A percentile compares a stretch with the other conserved stretches of the same genome.
Evolutionary conservation across 2,113 vertebrate species (phyloP).

Genomic region (Saccopteryx bilineata): DNA sequence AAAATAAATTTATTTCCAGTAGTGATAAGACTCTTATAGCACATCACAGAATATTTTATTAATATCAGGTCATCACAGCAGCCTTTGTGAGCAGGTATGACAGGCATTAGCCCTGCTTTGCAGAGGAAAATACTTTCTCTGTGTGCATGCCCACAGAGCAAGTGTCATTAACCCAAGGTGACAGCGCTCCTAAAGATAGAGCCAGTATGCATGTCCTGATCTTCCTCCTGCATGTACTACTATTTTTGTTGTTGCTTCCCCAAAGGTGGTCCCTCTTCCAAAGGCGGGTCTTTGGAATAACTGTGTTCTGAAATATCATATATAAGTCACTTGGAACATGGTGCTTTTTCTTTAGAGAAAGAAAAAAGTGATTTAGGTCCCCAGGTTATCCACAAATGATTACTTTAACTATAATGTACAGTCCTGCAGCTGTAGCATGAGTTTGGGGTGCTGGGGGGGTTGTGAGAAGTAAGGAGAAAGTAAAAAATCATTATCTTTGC

Average conservation of each 20-base stretch:
- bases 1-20: background rate
- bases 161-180: too few species aligned
- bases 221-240: background rate
- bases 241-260: background rate
- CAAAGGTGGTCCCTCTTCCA: background rate
- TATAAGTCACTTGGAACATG: background rate
- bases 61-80: too few species aligned
- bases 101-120: background rate
- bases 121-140: background rate
- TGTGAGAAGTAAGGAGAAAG: background rate
- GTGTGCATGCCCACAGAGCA: too few species aligned
- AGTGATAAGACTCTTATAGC: background rate
- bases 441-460: background rate
- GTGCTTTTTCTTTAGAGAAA: background rate
- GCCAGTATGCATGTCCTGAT: background rate
- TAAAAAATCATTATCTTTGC: background rate
- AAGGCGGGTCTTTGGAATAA: background rate
- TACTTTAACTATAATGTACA: rapidly evolving
- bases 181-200: rapidly evolving
- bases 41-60: background rate
- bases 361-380: background rate
- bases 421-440: background rate
- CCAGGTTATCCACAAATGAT: background rate
- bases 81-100: background rate
- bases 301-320: background rate